Base-by-base conservation (phyloP, 2,797 vertebrate genomes). In the Craterocephalus amniculus region DNA sequence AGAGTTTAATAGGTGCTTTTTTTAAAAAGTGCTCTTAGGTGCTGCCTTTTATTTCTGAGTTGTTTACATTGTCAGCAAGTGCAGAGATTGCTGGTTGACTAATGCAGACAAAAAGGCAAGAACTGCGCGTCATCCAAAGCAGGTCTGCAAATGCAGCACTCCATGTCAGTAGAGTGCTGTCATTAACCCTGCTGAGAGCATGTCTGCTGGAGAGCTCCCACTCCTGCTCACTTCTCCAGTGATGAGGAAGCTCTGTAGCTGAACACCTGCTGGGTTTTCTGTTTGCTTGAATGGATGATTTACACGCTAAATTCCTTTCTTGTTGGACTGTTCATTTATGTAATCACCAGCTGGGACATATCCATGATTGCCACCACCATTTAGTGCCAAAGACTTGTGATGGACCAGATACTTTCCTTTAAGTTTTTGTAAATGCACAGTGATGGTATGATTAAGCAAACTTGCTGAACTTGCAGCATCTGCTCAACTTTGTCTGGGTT, bases 91-190 rank as follows among this genome's bases (percentile, higher is more conserved):
- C 10, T 65, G 9, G 6, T n/a, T 58, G 35, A 63, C 66, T 79
- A 80, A 80, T 82, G 60, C 38, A 54, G 7, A 48, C n/a, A 6
- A n/a, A 18, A 56, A 22, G 5, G 27, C 36, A 11, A 54, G 20
- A 64, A 63, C 13, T 55, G 6, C 8, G 34, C 52, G 8, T 72
- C 13, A 55, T 69, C 34, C 63, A 92, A 95, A 96, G 98, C 97
- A 99, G 98, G 96, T 91, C 94, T 94, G 98, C 98, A 99, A 99
- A 97, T 99, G 82, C 97, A 96, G 96, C 79, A 84, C 95, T 96
- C 91, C 81, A 38, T 93, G 89, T 65, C 80, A 60, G 92, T 98
- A 90, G 78, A 95, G 95, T 93, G 88, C 91, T 98, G 97, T 89
- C 97, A 99, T 99, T 96, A 95, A 89, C 58, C 97, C 97, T 99